A percentile compares a stretch with the other conserved stretches of the same genome.
These are phyloP conservation scores for Saimiri boliviensis DNA, from an alignment of 2,113 vertebrate genomes.

Conservation along the genomic window DNA sequence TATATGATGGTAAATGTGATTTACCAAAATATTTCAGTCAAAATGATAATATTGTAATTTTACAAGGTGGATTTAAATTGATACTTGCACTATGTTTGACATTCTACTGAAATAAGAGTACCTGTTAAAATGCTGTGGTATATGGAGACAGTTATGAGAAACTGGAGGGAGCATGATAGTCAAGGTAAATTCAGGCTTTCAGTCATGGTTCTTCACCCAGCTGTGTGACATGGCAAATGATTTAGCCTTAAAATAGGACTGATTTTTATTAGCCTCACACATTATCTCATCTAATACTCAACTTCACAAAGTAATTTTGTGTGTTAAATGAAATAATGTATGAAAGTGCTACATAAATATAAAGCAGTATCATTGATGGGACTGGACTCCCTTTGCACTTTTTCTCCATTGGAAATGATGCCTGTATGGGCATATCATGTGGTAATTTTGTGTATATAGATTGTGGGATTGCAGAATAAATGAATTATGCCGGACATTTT, in stretches of 20 bases:
- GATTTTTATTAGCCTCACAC: neutral
- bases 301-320: neutral
- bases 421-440: neutral
- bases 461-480: neutral
- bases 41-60: neutral
- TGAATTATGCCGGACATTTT: slow-evolving; percentile 22
- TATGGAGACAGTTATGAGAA: neutral
- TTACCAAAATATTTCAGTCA: neutral
- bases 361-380: neutral
- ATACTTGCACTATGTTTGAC: neutral
- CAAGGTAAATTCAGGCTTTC: neutral
- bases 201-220: neutral
- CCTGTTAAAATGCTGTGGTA: neutral
- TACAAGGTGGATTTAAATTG: neutral
- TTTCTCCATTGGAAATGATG: neutral
- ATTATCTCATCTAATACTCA: neutral
- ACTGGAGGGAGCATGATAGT: neutral
- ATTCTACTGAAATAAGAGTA: neutral
- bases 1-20: neutral
- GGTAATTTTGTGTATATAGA: neutral
- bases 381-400: neutral
- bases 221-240: neutral
- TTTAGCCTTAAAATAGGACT: neutral
- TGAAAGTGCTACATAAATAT: neutral
- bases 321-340: neutral